phyloP scores from a whole-genome alignment of 2,888 invertebrate species.

The Steinernema carpocapsae region DNA sequence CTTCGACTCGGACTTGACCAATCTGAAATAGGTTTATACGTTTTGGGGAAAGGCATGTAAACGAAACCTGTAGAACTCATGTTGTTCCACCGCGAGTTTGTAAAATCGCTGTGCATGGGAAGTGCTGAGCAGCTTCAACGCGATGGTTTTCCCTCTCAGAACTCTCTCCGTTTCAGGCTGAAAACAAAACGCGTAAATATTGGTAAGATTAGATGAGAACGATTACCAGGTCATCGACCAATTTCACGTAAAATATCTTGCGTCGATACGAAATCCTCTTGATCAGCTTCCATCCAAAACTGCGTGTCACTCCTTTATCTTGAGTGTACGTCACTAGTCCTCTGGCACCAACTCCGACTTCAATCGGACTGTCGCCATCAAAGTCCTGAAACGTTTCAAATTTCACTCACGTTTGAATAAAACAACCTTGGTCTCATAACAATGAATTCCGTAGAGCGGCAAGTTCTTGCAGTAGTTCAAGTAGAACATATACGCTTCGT shows the following conservation, averaged over 20 bases:
- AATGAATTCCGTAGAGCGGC: background rate
- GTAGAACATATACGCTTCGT: background rate
- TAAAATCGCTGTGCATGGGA: conserved; percentile 86
- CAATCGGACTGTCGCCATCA: conserved; percentile 3
- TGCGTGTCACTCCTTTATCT: background rate
- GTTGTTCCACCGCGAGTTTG: conserved; percentile 99
- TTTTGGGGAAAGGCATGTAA: background rate
- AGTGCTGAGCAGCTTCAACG: background rate
- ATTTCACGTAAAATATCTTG: conserved; percentile 4
- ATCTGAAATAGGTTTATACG: background rate
- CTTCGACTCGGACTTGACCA: background rate
- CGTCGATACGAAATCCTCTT: conserved; percentile 15
- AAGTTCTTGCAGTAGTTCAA: conserved; percentile 3
- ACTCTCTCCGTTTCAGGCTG: no score
- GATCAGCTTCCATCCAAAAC: background rate
- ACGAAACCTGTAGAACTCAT: conserved; percentile 97
- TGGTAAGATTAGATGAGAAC: background rate
- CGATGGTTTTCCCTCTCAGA: background rate
- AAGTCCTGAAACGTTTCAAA: background rate
- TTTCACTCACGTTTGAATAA: background rate
- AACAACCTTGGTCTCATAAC: background rate
- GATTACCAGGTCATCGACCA: background rate
- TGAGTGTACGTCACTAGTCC: background rate
- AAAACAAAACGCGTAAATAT: no score
- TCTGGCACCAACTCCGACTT: background rate